Conservation (phyloP, 2,888 invertebrate genomes). For the Microplitis deprimator region DNA sequence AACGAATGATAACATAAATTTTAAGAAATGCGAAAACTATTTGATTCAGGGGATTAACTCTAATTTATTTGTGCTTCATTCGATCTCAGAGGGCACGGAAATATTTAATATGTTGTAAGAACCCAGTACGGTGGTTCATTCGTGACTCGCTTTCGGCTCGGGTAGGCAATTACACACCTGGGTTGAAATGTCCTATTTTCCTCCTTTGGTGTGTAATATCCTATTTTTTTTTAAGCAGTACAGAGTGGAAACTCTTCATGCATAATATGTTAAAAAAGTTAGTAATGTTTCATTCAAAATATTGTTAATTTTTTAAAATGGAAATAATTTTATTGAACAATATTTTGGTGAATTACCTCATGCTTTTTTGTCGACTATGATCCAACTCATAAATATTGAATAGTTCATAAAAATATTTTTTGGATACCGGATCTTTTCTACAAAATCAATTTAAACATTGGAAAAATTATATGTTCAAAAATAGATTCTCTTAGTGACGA, state of each 20-base stretch:
- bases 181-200: too few species aligned
- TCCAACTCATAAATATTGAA: conserved; percentile 59
- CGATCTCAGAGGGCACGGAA: too few species aligned
- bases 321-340: conserved; percentile 2
- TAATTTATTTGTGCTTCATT: too few species aligned
- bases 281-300: neutral
- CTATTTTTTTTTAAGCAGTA: too few species aligned
- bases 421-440: conserved; percentile 65
- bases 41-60: too few species aligned
- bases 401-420: conserved; percentile 64
- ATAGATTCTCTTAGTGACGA: neutral
- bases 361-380: conserved; percentile 39
- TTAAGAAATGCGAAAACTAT: neutral
- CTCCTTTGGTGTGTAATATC: too few species aligned
- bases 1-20: neutral
- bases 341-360: conserved; percentile 24
- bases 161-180: too few species aligned
- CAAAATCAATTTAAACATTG: conserved; percentile 45
- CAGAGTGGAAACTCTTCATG: neutral
- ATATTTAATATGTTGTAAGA: too few species aligned
- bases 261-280: neutral
- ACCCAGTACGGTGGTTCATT: too few species aligned
- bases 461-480: conserved; percentile 31
- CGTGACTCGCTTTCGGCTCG: too few species aligned
- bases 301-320: neutral